These are phyloP conservation scores for Myrmecobius fasciatus DNA, from an alignment of 2,113 vertebrate genomes.

Conservation along the genomic window DNA sequence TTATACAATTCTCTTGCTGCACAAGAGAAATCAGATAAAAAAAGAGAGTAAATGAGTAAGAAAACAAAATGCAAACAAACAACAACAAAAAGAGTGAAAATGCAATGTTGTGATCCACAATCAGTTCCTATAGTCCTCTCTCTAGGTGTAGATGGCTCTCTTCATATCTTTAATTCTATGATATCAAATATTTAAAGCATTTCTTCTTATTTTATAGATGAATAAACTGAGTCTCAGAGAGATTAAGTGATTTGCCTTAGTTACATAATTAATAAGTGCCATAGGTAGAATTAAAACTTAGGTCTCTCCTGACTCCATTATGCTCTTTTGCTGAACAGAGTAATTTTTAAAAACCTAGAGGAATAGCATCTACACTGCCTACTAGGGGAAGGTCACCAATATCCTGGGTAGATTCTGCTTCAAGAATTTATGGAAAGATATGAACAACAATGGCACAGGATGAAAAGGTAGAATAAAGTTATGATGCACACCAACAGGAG, in stretches of 20 bases:
- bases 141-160: too few species aligned
- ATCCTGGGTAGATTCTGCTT: background rate
- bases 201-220: slow-evolving; percentile 2
- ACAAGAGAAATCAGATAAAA: too few species aligned
- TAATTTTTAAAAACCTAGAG: background rate
- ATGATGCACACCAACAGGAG: background rate
- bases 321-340: background rate
- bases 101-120: too few species aligned
- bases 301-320: background rate
- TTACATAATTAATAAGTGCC: slow-evolving; percentile 16
- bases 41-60: too few species aligned
- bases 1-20: too few species aligned
- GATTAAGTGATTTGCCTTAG: background rate
- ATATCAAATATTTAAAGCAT: background rate
- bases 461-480: background rate
- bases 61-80: too few species aligned
- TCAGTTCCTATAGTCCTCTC: too few species aligned
- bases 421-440: background rate
- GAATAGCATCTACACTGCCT: background rate
- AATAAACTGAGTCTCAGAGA: slow-evolving; percentile 14
- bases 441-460: background rate
- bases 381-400: background rate
- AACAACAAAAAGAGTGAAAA: too few species aligned
- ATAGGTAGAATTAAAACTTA: background rate
- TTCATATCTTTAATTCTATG: background rate